Conservation (phyloP, 2,888 invertebrate genomes). For the Tineola bisselliella region DNA sequence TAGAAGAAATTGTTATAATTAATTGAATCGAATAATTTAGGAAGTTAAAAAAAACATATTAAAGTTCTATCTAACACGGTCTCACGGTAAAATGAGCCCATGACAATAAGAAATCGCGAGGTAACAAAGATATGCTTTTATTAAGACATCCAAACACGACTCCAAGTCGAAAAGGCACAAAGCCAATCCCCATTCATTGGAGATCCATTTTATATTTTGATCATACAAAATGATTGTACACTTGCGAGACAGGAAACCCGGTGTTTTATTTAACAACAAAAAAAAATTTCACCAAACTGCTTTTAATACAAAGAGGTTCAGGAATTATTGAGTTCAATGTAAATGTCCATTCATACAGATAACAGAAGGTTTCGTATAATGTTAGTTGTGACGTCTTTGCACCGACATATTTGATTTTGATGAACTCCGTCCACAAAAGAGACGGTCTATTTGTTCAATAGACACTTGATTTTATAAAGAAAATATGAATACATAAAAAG, state of each 20-base stretch:
- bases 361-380: slow-evolving; percentile 24
- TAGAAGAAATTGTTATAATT: background rate
- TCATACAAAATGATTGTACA: slow-evolving; percentile 38
- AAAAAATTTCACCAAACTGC: slow-evolving; percentile 8
- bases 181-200: slow-evolving; percentile 46
- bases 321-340: slow-evolving; percentile 28
- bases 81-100: slow-evolving; percentile 33
- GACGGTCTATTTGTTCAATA: background rate
- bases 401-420: slow-evolving; percentile 4
- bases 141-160: slow-evolving; percentile 45
- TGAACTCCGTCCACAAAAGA: background rate
- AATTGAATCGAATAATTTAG: background rate
- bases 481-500: no score
- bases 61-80: slow-evolving; percentile 23
- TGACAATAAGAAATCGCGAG: slow-evolving; percentile 1
- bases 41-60: background rate
- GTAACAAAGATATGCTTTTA: slow-evolving; percentile 38
- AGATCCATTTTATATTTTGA: slow-evolving; percentile 35
- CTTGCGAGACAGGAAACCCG: slow-evolving; percentile 61
- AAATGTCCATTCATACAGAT: slow-evolving; percentile 25
- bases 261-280: slow-evolving; percentile 56
- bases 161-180: slow-evolving; percentile 62
- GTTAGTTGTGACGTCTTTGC: background rate
- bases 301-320: slow-evolving; percentile 25
- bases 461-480: no score